Conservation (phyloP, 2,113 vertebrate species). For the Quiscalus mexicanus region DNA sequence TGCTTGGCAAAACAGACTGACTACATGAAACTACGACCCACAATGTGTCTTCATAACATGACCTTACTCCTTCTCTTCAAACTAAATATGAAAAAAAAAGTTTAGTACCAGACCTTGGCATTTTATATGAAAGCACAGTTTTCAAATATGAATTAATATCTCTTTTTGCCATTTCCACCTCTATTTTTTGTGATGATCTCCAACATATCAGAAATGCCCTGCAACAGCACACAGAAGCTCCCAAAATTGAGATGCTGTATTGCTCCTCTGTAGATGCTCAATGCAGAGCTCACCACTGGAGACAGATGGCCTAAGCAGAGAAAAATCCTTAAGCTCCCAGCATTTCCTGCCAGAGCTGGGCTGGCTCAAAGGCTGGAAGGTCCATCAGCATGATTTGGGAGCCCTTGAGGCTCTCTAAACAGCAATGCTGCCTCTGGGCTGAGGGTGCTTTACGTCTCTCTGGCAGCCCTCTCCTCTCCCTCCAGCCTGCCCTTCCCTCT, state of each 20-base stretch:
- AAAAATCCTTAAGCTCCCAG: not conserved
- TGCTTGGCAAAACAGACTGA: not conserved
- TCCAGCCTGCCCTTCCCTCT: not conserved
- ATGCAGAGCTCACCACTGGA: not conserved
- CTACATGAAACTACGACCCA: not conserved
- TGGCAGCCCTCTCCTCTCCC: not conserved
- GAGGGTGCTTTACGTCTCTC: not conserved
- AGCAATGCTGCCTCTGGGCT: not conserved
- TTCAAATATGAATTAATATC: not conserved
- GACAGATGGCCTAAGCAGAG: not conserved
- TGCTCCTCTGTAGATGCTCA: not conserved
- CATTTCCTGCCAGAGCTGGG: not conserved
- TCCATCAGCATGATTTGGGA: not conserved
- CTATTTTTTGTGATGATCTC: not conserved
- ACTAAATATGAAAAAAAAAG: not conserved
- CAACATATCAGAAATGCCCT: not conserved
- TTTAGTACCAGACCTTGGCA: not conserved
- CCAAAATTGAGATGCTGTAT: not conserved
- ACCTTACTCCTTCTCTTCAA: not conserved
- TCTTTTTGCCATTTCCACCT: not conserved
- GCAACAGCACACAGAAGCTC: not conserved
- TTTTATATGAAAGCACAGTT: not conserved
- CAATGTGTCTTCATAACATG: not conserved
- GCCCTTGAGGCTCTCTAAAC: not conserved
- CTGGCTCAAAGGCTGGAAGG: not conserved